Evolutionary conservation across 2,797 vertebrate species (phyloP).

Genomic region (Brachyrhaphis roseni): DNA sequence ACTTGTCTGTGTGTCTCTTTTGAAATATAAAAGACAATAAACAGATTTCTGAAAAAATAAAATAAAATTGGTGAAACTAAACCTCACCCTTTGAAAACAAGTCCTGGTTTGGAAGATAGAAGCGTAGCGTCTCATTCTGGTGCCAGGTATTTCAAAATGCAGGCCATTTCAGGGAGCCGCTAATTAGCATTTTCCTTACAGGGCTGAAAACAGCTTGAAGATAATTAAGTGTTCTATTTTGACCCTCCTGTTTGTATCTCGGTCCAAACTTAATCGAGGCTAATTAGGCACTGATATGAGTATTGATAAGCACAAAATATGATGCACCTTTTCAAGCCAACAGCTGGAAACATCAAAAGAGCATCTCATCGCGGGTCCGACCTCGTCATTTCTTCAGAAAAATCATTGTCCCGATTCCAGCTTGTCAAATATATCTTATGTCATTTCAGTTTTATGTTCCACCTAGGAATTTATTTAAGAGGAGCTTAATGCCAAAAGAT

Average conservation of each 20-base stretch:
- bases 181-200: slow-evolving; percentile 54
- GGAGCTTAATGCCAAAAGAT: not conserved
- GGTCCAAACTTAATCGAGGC: slow-evolving; percentile 56
- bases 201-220: slow-evolving; percentile 53
- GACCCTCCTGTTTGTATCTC: slow-evolving; percentile 54
- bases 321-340: slow-evolving; percentile 44
- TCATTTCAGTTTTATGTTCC: not conserved
- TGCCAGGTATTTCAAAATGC: slow-evolving; percentile 39
- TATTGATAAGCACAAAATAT: slow-evolving; percentile 50
- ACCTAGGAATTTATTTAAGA: not conserved
- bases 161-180: slow-evolving; percentile 44
- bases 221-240: slow-evolving; percentile 66
- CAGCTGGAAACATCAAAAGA: slow-evolving; percentile 33
- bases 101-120: slow-evolving; percentile 18
- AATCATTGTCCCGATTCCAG: not conserved
- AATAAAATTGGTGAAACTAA: not conserved
- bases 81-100: slow-evolving; percentile 10
- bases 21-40: too few species aligned
- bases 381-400: not conserved
- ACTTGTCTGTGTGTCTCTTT: too few species aligned
- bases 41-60: too few species aligned
- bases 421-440: not conserved
- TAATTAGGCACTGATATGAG: slow-evolving; percentile 60
- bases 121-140: slow-evolving; percentile 33
- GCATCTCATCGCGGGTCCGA: slow-evolving; percentile 22